phyloP scores from a whole-genome alignment of 2,888 invertebrate species.

The Podabrus alpinus region DNA sequence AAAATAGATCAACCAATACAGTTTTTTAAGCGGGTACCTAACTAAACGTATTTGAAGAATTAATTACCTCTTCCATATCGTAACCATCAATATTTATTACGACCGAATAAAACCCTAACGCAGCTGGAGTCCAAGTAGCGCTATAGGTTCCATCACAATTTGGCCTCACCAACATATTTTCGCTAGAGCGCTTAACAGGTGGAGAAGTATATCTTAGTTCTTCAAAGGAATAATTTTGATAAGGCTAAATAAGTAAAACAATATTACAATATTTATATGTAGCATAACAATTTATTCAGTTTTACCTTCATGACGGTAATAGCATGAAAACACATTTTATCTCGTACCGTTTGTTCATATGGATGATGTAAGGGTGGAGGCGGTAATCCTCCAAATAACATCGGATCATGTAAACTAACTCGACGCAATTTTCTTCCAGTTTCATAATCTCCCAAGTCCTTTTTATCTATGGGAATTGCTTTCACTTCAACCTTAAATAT shows the following conservation, averaged over 20 bases:
- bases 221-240: conserved; percentile 93
- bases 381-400: conserved; percentile 67
- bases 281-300: neutral
- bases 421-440: conserved; percentile 62
- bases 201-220: conserved; percentile 80
- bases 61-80: conserved; percentile 67
- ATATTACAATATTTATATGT: neutral
- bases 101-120: conserved; percentile 87
- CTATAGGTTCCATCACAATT: conserved; percentile 81
- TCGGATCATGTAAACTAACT: conserved; percentile 61
- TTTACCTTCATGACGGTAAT: conserved; percentile 91
- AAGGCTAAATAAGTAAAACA: conserved; percentile 63
- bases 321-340: conserved; percentile 91
- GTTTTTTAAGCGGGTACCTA: neutral
- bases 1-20: neutral
- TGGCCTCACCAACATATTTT: conserved; percentile 77
- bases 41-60: neutral
- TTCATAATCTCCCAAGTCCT: conserved; percentile 65
- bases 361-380: conserved; percentile 70
- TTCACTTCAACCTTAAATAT: conserved; percentile 67
- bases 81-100: conserved; percentile 87
- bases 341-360: conserved; percentile 85
- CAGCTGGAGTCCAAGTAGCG: conserved; percentile 90
- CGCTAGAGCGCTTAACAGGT: conserved; percentile 70
- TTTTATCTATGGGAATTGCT: conserved; percentile 72